Evolutionary conservation across 2,113 vertebrate genomes (phyloP), one percentile per base, ranked within the genome.

Genomic region (Gallinago undulata): DNA sequence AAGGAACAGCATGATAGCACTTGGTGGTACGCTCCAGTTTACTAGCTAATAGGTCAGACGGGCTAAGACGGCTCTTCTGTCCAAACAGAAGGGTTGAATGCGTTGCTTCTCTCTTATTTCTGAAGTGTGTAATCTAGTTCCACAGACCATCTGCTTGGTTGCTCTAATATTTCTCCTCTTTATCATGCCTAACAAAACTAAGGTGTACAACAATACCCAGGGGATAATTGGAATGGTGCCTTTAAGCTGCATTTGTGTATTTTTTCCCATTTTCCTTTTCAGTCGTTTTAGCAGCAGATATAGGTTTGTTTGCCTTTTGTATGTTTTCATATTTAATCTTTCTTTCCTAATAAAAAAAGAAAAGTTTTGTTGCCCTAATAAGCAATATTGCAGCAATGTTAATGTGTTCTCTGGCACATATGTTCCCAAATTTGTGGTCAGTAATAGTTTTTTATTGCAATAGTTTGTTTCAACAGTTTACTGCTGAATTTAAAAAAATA

Each of bases 41-140:
- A 86, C 79, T 63, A 91, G 90, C 93, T 95, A 92, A 97, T 96
- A 86, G 91, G 90, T 96, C 93, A 93, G 90, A 41, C 88, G 90
- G 84, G 90, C 76, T 92, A 84, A 95, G 88, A 93, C n/a, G 48
- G 76, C 84, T 94, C 83, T 84, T 97, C 94, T 96, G 63, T 90
- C 92, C 96, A 96, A 96, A 97, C 91, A 96, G 92, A 97, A 88
- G 90, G 79, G 72, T 95, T 97, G 86, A 91, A 92, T 93, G 93
- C 75, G 1, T 95, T 92, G 47, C 69, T 89, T 83, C 91, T 91
- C 53, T 90, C 86, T 96, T 92, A 56, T 87, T 97, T 94, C 84
- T 97, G 91, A 97, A 96, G 87, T 96, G 77, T 57, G 53, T 94
- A 94, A 87, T 98, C 97, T 95, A 83, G 84, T 96, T 96, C 95